A percentile compares a stretch with the other conserved stretches of the same genome.
These are phyloP conservation scores for Drosophila auraria DNA, from an alignment of 1,140 invertebrate species.

Conservation along the genomic window DNA sequence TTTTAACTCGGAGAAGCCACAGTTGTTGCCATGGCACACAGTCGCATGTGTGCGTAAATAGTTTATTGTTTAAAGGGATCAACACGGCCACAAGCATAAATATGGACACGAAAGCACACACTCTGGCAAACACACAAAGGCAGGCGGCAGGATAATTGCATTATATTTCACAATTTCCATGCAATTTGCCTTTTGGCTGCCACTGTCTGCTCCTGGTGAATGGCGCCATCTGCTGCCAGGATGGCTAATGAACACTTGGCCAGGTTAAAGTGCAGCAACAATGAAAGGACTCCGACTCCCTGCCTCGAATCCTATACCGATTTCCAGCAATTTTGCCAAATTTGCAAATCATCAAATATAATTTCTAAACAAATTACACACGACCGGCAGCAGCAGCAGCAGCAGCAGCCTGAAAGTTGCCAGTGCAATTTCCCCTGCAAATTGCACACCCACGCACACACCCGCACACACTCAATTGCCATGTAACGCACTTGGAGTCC, in stretches of 20 bases:
- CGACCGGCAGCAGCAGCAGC: slow-evolving; percentile 34
- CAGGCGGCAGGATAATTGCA: slow-evolving; percentile 50
- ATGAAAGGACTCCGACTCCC: slow-evolving; percentile 13
- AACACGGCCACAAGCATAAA: slow-evolving; percentile 29
- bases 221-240: slow-evolving; percentile 30
- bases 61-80: slow-evolving; percentile 51
- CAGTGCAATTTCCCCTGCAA: slow-evolving; percentile 54
- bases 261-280: slow-evolving; percentile 41
- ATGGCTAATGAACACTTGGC: slow-evolving; percentile 50
- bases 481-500: slow-evolving; percentile 7
- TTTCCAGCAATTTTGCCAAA: slow-evolving; percentile 42
- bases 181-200: slow-evolving; percentile 58
- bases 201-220: slow-evolving; percentile 32
- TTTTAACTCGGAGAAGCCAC: slow-evolving; percentile 23
- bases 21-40: slow-evolving; percentile 12
- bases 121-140: background rate
- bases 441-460: slow-evolving; percentile 26
- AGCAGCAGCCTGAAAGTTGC: slow-evolving; percentile 45
- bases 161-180: slow-evolving; percentile 59
- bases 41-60: slow-evolving; percentile 26
- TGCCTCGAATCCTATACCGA: background rate
- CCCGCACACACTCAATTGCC: background rate
- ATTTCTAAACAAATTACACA: slow-evolving; percentile 76
- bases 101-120: slow-evolving; percentile 8
- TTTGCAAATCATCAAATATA: slow-evolving; percentile 73